A percentile compares a stretch with the other conserved stretches of the same genome.
These are phyloP conservation scores for Amblyopsis hoosieri DNA, from an alignment of 2,797 vertebrate genomes.

Conservation along the genomic window DNA sequence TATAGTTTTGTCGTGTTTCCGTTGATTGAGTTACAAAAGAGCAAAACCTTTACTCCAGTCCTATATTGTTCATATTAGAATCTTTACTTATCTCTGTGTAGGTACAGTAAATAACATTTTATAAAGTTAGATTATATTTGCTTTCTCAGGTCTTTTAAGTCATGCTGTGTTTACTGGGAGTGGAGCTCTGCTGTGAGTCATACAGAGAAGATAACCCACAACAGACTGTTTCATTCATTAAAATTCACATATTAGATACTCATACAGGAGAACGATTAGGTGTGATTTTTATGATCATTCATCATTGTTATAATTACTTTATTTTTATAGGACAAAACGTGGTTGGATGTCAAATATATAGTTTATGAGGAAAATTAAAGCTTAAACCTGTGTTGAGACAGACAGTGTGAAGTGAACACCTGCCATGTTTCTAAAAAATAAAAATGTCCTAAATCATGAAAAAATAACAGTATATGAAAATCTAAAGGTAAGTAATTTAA, in stretches of 20 bases:
- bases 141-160: constrained; percentile 24
- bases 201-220: constrained; percentile 55
- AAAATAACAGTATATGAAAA: not conserved
- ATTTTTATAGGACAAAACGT: too few relatives aligned
- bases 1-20: too few relatives aligned
- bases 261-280: constrained; percentile 14
- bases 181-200: constrained; percentile 62
- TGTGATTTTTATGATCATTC: not conserved
- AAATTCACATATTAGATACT: constrained; percentile 19
- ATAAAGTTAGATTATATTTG: constrained; percentile 26
- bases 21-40: not conserved
- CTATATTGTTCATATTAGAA: not conserved
- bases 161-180: constrained; percentile 38
- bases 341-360: too few relatives aligned
- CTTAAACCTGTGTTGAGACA: too few relatives aligned
- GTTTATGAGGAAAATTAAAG: too few relatives aligned
- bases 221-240: constrained; percentile 43
- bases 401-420: too few relatives aligned
- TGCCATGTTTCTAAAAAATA: too few relatives aligned
- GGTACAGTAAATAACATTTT: not conserved
- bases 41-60: not conserved
- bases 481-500: not conserved
- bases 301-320: too few relatives aligned
- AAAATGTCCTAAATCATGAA: too few relatives aligned
- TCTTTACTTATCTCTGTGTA: not conserved